Evolutionary conservation across 2,113 vertebrate species (phyloP), one percentile per base, ranked within the genome.

Genomic region (Delphinus delphis): DNA sequence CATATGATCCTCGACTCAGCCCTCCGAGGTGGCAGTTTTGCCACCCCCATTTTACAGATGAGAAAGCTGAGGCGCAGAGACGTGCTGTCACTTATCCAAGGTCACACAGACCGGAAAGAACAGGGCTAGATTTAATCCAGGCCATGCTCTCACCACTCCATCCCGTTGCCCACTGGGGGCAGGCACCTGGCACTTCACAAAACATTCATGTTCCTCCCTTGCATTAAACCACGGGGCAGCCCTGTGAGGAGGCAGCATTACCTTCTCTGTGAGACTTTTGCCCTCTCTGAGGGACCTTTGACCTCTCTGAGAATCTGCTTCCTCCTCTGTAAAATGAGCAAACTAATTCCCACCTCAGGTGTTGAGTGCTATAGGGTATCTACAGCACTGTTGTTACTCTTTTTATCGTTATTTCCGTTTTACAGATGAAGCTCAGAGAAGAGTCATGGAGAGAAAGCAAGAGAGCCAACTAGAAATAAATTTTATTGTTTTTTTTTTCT

Each of bases 51-150:
- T 88, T 83, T 50, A 77, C 50, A 73, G 31, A 14, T 38, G 41
- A 92, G 21, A 20, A 80, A 86, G n/a, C 73, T 36, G 55, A 86
- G 71, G 50, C n/a, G 68, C 38, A 80, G 94, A 76, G 33, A 67
- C 7, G 8, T 62, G 58, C 70, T 6, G 26, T 50, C 44, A 5
- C 38, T 73, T 26, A 33, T 8, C 55, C 26, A 36, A 60, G n/a
- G 13, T 58, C 70, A 60, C 77, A 23, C 3, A 38, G 28, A 25
- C 60, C 47, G 25, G 23, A 41, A 87, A 60, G 33, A 38, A 53
- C 31, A 92, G 44, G 53, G 65, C 84, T 76, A 38, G 23, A 23
- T 33, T 93, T 36, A 63, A 62, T 25, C 26, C 6, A 8, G 38
- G 15, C 53, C 63, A 20, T 14, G 3, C 20, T 88, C 21, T 38